Evolutionary conservation across 2,888 invertebrate species (phyloP), one percentile per base, ranked within the genome.

Genomic region (Deilephila elpenor): DNA sequence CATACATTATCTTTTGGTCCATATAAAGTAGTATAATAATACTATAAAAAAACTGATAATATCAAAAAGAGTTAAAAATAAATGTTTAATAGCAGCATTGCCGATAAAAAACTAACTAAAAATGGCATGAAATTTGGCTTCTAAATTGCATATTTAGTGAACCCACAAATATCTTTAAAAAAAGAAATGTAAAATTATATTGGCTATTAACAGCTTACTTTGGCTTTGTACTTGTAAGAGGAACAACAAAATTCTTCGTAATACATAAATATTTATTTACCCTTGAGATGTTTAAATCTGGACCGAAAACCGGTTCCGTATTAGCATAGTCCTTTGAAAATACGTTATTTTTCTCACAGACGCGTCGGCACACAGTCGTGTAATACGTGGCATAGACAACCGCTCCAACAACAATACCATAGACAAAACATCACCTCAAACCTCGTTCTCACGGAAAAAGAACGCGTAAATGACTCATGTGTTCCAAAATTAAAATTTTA

Each of bases 401-500:
- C 73, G 74, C 78, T 77, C 76, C 78, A 78, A 79, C 78, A 78
- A 79, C 81, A 81, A 82, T 80, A 82, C 76, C 77, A 76, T 78
- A 75, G 74, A 70, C 75, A 72, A 77, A 72, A 77, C 74, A 79
- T 78, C 81, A 80, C 81, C 80, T 78, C 83, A 84, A 82, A 82
- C 83, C 80, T 82, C 80, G 67, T 76, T 75, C 61, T 74, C 34
- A 80, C 78, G 74, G 76, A 74, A 73, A 74, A 78, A 75, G 74
- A 78, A 78, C 76, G 70, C 73, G 70, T 73, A 72, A 75, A 85
- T 89, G 86, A 89, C 76, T 88, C 86, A 89, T 83, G 85, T 86
- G 88, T 88, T 86, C 86, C 84, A 81, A 83, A 79, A 79, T 73
- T 77, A 74, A 78, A 84, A 84, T 86, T 83, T 88, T 88, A 87